Evolutionary conservation across 2,888 invertebrate species (phyloP).

Genomic region (Ctenicera cuprea): DNA sequence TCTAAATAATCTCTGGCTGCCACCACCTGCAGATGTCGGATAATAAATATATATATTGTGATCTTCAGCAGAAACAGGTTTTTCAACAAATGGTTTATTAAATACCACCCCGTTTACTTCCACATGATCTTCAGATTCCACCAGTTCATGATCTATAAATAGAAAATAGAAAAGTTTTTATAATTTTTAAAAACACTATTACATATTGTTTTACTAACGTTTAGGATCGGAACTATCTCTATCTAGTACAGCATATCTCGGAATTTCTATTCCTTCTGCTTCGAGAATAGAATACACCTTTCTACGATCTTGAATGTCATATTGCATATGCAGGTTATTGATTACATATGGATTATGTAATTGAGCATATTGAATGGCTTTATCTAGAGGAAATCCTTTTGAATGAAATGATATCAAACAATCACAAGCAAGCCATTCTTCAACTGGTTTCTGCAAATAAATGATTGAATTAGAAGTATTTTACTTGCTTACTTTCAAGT

Average conservation of each 20-base stretch:
- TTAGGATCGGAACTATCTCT: slow-evolving; percentile 94
- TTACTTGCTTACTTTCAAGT: no score
- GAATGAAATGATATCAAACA: slow-evolving; percentile 99
- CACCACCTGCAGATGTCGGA: slow-evolving; percentile 98
- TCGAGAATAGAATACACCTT: slow-evolving; percentile 96
- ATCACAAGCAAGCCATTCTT: slow-evolving; percentile 98
- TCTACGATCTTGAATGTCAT: slow-evolving; percentile 95
- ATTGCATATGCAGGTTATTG: slow-evolving; percentile 99
- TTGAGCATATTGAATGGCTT: slow-evolving; percentile 97
- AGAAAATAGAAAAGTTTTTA: slow-evolving; percentile 4
- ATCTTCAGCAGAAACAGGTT: slow-evolving; percentile 99
- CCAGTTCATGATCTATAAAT: slow-evolving; percentile 87
- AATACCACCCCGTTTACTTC: slow-evolving; percentile 97
- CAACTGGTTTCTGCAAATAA: slow-evolving; percentile 88
- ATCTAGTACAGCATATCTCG: slow-evolving; percentile 97
- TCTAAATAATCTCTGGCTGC: slow-evolving; percentile 97
- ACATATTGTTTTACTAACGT: slow-evolving; percentile 76
- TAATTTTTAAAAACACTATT: background rate
- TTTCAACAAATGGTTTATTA: slow-evolving; percentile 99
- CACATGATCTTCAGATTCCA: slow-evolving; percentile 97
- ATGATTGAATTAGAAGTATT: slow-evolving; percentile 2
- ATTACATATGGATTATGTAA: slow-evolving; percentile 96
- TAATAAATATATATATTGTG: slow-evolving; percentile 99
- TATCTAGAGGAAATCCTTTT: slow-evolving; percentile 98
- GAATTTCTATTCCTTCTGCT: slow-evolving; percentile 97